Conservation (phyloP, 2,797 vertebrate genomes). For the Tapirus indicus region DNA sequence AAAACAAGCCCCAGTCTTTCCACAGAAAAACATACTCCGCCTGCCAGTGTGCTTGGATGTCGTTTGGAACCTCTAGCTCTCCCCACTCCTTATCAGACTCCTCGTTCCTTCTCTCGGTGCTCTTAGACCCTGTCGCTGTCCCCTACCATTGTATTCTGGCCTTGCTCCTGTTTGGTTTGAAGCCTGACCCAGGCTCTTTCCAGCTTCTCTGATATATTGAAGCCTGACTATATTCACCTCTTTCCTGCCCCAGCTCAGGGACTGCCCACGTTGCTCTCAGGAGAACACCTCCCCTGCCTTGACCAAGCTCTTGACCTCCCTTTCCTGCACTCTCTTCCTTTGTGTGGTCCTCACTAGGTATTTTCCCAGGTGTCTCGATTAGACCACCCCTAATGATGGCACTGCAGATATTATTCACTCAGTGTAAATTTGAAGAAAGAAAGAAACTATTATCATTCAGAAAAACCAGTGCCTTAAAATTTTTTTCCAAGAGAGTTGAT, state of each 20-base stretch:
- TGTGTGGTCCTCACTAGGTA: background rate
- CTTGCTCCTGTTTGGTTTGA: background rate
- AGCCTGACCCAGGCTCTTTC: background rate
- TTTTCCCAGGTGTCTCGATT: background rate
- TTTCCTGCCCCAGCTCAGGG: background rate
- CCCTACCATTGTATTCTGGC: background rate
- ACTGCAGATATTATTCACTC: background rate
- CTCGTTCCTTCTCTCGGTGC: background rate
- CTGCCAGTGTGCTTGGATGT: background rate
- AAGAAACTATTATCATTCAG: background rate
- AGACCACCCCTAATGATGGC: background rate
- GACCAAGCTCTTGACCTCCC: background rate
- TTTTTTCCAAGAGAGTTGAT: background rate
- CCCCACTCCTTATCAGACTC: background rate
- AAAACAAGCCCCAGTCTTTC: background rate
- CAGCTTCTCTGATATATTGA: background rate
- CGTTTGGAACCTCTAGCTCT: background rate
- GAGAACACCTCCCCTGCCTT: background rate
- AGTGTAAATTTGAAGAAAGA: background rate
- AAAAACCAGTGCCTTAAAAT: background rate
- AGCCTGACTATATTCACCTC: background rate
- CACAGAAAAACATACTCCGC: background rate
- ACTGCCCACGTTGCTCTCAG: background rate
- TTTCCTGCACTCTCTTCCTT: background rate
- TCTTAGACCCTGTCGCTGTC: background rate